Evolutionary conservation across 2,113 vertebrate species (phyloP).

Genomic region (Rhinolophus ferrumequinum): DNA sequence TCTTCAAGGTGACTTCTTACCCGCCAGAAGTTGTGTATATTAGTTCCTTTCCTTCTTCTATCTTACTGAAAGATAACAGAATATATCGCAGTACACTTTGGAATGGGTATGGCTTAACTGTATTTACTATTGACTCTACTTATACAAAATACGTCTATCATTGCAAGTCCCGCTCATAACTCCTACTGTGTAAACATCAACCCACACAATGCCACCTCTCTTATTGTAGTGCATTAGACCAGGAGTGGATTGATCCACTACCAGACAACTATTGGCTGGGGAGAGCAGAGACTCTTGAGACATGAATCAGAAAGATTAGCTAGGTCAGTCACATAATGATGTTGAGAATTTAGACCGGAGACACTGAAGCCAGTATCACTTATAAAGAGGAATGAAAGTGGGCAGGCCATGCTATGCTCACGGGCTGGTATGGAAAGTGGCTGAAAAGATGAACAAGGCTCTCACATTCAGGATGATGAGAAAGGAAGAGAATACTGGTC

Average conservation of each 20-base stretch:
- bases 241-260: neutral
- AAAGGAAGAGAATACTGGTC: neutral
- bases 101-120: neutral
- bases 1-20: neutral
- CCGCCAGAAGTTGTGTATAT: neutral
- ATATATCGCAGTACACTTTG: neutral
- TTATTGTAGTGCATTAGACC: neutral
- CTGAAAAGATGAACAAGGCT: neutral
- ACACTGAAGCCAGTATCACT: neutral
- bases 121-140: neutral
- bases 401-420: neutral
- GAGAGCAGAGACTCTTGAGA: neutral
- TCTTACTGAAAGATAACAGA: neutral
- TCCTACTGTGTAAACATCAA: neutral
- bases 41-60: neutral
- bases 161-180: neutral
- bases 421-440: neutral
- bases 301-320: neutral
- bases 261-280: neutral
- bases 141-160: neutral
- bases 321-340: neutral
- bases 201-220: neutral
- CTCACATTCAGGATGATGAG: neutral
- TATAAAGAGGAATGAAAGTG: neutral
- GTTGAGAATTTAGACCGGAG: neutral